These are phyloP conservation scores for Nomada fucata DNA, from an alignment of 2,888 invertebrate species.

Conservation along the genomic window DNA sequence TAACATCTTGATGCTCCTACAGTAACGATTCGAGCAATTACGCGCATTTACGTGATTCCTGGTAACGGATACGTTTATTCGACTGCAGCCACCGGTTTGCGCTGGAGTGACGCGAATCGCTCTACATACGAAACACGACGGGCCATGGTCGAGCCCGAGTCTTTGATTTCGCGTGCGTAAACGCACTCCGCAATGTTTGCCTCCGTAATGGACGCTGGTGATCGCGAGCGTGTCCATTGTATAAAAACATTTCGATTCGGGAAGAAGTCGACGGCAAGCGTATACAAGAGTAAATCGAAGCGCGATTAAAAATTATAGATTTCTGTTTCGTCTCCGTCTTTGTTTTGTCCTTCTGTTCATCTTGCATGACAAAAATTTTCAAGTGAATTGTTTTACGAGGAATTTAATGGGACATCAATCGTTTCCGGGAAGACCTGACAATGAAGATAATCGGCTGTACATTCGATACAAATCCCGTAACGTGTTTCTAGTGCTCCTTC, in stretches of 20 bases:
- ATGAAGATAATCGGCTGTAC: not conserved
- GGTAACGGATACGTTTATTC: slow-evolving; percentile 76
- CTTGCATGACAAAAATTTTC: too few species aligned
- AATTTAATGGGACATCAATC: not conserved
- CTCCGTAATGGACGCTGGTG: not conserved
- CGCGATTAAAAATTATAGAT: not conserved
- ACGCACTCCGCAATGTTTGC: slow-evolving; percentile 17
- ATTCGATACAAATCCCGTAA: not conserved
- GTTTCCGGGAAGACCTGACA: not conserved
- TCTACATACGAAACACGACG: not conserved
- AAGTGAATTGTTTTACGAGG: too few species aligned
- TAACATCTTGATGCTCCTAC: slow-evolving; percentile 46
- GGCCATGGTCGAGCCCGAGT: slow-evolving; percentile 19
- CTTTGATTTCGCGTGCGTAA: slow-evolving; percentile 26
- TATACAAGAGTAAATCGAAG: not conserved
- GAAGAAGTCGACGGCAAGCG: not conserved
- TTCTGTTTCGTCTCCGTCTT: not conserved
- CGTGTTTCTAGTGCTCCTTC: not conserved
- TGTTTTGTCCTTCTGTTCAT: too few species aligned
- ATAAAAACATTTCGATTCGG: not conserved
- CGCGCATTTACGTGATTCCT: slow-evolving; percentile 20
- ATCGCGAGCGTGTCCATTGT: not conserved
- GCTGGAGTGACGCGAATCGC: slow-evolving; percentile 70
- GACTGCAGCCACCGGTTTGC: slow-evolving; percentile 71
- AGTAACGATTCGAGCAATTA: slow-evolving; percentile 52